A percentile compares a stretch with the other conserved stretches of the same genome.
phyloP scores from a whole-genome alignment of 2,888 invertebrate genomes.

The Pollenia amentaria region DNA sequence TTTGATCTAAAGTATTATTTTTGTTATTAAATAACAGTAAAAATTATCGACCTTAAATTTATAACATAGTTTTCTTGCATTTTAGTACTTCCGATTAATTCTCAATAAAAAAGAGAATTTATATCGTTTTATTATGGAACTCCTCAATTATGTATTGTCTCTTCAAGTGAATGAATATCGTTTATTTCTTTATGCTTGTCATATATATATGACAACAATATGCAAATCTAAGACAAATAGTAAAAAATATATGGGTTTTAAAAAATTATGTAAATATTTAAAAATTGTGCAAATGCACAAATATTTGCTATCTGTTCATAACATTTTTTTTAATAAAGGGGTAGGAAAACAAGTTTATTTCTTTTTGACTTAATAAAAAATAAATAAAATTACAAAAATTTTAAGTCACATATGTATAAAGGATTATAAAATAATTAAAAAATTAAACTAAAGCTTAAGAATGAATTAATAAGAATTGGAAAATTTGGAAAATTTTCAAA shows the following conservation, averaged over 20 bases:
- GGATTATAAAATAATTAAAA: too few species aligned
- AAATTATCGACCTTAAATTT: too few species aligned
- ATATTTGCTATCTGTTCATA: slow-evolving; percentile 1
- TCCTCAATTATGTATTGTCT: too few species aligned
- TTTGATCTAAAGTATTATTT: too few species aligned
- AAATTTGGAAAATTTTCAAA: too few species aligned
- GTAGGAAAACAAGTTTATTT: background rate
- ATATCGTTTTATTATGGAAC: too few species aligned
- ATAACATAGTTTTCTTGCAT: too few species aligned
- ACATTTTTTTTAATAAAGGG: background rate
- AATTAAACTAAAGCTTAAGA: too few species aligned
- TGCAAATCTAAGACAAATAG: slow-evolving; percentile 28
- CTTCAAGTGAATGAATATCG: background rate
- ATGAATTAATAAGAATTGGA: too few species aligned
- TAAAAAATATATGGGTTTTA: slow-evolving; percentile 16
- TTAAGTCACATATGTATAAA: background rate
- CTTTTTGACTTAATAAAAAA: background rate
- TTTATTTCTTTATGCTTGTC: slow-evolving; percentile 5
- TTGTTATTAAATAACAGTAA: too few species aligned
- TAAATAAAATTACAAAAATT: background rate
- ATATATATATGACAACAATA: slow-evolving; percentile 33
- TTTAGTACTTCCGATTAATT: too few species aligned
- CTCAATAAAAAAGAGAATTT: too few species aligned
- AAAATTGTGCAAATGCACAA: slow-evolving; percentile 18
- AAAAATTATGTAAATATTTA: slow-evolving; percentile 52